These are phyloP conservation scores for Steinernema khuongi DNA, from an alignment of 1,140 invertebrate genomes.

Conservation along the genomic window DNA sequence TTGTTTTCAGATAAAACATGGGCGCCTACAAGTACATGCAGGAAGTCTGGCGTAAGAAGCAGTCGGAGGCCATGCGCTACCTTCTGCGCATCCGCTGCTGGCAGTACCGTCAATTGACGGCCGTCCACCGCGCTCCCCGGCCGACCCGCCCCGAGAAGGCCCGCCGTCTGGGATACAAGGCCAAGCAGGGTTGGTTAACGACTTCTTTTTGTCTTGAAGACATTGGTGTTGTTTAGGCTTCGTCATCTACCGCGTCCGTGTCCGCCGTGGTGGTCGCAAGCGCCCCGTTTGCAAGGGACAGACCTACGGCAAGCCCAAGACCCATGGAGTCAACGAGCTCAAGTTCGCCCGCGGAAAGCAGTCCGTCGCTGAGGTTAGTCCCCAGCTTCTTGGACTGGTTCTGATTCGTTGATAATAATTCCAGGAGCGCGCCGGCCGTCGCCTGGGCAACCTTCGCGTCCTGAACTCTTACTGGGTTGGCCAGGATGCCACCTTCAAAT, in stretches of 20 bases:
- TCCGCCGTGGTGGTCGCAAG: slow-evolving; percentile 95
- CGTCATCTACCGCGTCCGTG: slow-evolving; percentile 91
- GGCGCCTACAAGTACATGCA: slow-evolving; percentile 99
- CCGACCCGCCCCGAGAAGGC: slow-evolving; percentile 98
- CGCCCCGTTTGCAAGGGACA: slow-evolving; percentile 95
- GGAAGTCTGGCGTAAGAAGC: slow-evolving; percentile 97
- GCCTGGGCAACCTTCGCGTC: slow-evolving; percentile 83
- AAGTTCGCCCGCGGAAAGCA: slow-evolving; percentile 90
- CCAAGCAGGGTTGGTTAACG: slow-evolving; percentile 81
- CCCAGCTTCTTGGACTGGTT: background rate
- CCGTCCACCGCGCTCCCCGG: slow-evolving; percentile 83
- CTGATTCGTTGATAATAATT: slow-evolving; percentile 2
- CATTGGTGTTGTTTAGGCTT: slow-evolving; percentile 68
- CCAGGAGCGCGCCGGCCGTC: slow-evolving; percentile 86
- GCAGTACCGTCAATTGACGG: slow-evolving; percentile 93
- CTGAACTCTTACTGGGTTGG: slow-evolving; percentile 99
- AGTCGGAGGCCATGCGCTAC: slow-evolving; percentile 91
- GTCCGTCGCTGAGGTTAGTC: slow-evolving; percentile 85
- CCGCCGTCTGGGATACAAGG: slow-evolving; percentile 86
- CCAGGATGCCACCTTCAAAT: slow-evolving; percentile 98
- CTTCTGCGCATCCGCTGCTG: slow-evolving; percentile 87
- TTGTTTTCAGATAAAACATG: slow-evolving; percentile 66
- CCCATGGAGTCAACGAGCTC: slow-evolving; percentile 94
- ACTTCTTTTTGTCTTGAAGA: background rate
- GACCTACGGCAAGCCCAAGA: slow-evolving; percentile 97